Evolutionary conservation across 2,888 invertebrate species (phyloP), one percentile per base, ranked within the genome.

Genomic region (Lycocerus yunnanus): DNA sequence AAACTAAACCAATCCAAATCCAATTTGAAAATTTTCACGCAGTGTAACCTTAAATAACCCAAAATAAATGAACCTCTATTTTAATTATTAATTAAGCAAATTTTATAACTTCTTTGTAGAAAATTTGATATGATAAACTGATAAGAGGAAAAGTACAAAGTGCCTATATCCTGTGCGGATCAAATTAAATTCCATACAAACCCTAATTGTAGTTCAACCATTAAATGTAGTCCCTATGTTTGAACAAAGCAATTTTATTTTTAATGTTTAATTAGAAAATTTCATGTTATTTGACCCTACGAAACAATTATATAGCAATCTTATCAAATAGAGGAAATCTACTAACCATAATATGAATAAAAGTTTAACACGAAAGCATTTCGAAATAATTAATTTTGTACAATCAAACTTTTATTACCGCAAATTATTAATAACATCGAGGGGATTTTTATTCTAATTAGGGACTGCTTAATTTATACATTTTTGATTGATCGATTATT

Each of bases 241-340:
- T 63, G 16, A 60, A 63, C 61, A 15, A 18, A n/a, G 13, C 61
- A 16, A 63, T 63, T 63, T 63, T 20, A 63, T 20, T 63, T 63
- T 63, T 63, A 63, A 63, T 63, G 61, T 16, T 63, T 63, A 63
- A 20, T 63, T 63, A 63, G 18, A 63, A 63, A 63, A 63, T 63
- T 63, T 63, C 61, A 63, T 63, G 61, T 63, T 63, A 20, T 63
- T 18, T 63, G 61, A 20, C 61, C 61, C 20, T 63, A 18, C 20
- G 16, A 63, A 63, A 63, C 61, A 63, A 18, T 63, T 63, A 18
- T 63, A 63, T 63, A 18, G 20, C 61, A 63, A 63, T 63, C 61
- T 63, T 63, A 63, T 63, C 61, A 15, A 18, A 15, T 63, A 6
- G 43, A n/a, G 18, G 20, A 18, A 63, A 63, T 63, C 61, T n/a